Conservation (phyloP, 2,888 invertebrate species). For the Cheiracanthium punctorium region DNA sequence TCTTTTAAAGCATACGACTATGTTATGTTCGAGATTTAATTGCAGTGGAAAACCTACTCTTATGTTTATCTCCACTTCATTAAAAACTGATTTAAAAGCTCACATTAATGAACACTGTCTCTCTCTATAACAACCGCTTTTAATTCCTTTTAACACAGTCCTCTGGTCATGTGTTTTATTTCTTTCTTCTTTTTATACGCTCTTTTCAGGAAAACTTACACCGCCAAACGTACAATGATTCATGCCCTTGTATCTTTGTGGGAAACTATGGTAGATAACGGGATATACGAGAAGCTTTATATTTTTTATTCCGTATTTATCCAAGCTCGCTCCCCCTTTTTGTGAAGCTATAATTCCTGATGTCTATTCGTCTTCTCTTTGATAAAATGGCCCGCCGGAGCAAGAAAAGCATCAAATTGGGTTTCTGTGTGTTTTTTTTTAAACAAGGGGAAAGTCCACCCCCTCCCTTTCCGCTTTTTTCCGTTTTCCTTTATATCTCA, state of each 20-base stretch:
- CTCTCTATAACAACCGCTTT: no score
- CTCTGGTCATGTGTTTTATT: not conserved
- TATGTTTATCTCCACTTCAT: no score
- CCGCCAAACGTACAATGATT: not conserved
- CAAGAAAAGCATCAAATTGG: conserved; percentile 1
- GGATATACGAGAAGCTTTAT: not conserved
- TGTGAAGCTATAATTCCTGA: not conserved
- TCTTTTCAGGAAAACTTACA: not conserved
- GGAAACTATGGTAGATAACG: not conserved
- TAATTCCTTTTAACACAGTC: no score
- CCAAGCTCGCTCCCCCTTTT: not conserved
- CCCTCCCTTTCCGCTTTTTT: not conserved
- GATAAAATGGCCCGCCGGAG: not conserved
- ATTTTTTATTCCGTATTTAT: not conserved
- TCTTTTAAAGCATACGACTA: no score
- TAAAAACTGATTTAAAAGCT: no score
- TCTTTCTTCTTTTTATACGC: no score
- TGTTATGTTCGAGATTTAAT: no score
- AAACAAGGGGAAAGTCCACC: not conserved
- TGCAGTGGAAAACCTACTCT: no score
- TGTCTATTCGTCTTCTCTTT: not conserved
- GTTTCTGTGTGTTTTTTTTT: not conserved
- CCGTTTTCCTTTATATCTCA: no score
- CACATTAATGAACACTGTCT: no score
- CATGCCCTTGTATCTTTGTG: not conserved